phyloP scores from a whole-genome alignment of 2,113 vertebrate genomes.

The Sinocyclocheilus grahami region DNA sequence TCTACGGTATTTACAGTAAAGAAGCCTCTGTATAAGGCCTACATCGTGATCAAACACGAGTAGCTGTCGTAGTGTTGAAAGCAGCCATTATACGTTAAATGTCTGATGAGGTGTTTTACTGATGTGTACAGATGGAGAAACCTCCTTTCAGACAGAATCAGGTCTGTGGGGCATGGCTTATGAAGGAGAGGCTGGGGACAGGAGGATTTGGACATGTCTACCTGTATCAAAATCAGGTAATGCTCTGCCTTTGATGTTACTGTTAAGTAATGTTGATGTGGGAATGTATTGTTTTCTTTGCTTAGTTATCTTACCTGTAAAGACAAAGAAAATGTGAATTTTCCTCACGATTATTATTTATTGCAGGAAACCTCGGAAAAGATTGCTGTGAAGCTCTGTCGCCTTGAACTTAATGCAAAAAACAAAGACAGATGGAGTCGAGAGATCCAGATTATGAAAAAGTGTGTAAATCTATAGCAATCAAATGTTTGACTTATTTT shows the following conservation, averaged over 20 bases:
- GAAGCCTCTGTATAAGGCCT: background rate
- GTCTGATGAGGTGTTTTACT: background rate
- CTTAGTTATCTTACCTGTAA: background rate
- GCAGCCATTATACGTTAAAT: background rate
- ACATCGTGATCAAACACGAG: background rate
- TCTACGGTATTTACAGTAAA: background rate
- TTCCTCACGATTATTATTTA: background rate
- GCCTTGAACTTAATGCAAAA: conserved; percentile 87
- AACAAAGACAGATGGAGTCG: conserved; percentile 94
- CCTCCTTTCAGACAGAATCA: conserved; percentile 75
- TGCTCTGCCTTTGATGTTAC: background rate
- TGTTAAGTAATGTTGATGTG: too few relatives aligned
- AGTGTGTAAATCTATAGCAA: conserved; percentile 74
- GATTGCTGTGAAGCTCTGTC: conserved; percentile 94
- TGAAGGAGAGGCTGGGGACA: conserved; percentile 89
- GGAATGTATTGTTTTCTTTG: conserved; percentile 23
- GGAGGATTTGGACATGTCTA: conserved; percentile 95
- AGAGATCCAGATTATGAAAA: conserved; percentile 98
- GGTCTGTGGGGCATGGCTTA: conserved; percentile 86
- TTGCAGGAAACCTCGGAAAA: conserved; percentile 76
- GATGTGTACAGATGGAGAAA: conserved; percentile 76
- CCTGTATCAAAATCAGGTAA: conserved; percentile 89
- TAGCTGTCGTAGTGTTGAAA: background rate
- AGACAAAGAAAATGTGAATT: background rate
- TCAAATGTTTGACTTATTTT: background rate